Evolutionary conservation across 2,113 vertebrate species (phyloP), one percentile per base, ranked within the genome.

Genomic region (Furnarius figulus): DNA sequence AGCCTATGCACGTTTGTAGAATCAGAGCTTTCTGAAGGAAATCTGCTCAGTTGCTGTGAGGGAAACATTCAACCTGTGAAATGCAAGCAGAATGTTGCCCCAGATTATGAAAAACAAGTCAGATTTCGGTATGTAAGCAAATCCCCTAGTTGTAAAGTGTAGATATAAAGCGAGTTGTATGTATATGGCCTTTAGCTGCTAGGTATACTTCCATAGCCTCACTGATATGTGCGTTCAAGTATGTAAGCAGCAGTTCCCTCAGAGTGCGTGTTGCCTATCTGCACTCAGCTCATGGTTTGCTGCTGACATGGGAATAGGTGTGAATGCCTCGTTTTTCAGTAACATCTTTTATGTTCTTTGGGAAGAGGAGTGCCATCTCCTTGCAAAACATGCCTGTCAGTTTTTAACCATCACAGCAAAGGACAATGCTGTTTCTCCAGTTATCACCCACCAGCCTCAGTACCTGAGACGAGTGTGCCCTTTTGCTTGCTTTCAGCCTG

Each of bases 281-380:
- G 20, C 44, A 35, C 52, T 49, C 5, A 6, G 31, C 37, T 78
- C 28, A 28, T 4, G 28, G 40, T 44, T 92, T 72, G 24, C 71
- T 61, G 39, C 35, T 90, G 49, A 65, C 16, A 5, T 5, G 39
- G 30, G 20, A 67, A 39, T 16, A 63, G 35, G 35, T 31, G 21
- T 0, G 0, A 72, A 25, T 40, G 14, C 31, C 35, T 1, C 71
- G 33, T 13, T 82, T 78, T 55, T 52, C 33, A 21, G 4, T 16
- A 24, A 31, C 39, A 37, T 23, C 24, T 59, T 39, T 56, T 74
- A 33, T 0, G 0, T 53, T 50, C n/a, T 20, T 33, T 71, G 37
- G 50, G 24, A 81, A 58, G 4, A 67, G 14, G 47, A 71, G 46
- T 27, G 27, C 15, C 35, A 50, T 39, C 35, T 63, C 37, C 39